phyloP scores from a whole-genome alignment of 1,140 invertebrate genomes.

The Plutomurus gul region DNA sequence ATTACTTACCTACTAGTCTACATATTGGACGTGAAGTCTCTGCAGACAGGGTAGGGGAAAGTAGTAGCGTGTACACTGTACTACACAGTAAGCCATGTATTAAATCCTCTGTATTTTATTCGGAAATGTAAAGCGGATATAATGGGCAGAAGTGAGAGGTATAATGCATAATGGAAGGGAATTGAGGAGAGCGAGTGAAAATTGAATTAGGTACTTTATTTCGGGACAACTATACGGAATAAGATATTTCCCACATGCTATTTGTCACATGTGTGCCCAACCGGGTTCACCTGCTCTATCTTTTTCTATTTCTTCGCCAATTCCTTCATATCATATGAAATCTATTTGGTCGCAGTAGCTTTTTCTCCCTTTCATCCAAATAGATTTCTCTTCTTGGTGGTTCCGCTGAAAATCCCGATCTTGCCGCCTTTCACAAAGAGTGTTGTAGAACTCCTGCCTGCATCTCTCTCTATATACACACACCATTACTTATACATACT shows the following conservation, averaged over 20 bases:
- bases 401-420: neutral
- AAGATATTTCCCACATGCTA: conserved; percentile 41
- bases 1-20: neutral
- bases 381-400: neutral
- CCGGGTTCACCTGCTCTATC: conserved; percentile 4
- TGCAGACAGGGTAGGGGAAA: neutral
- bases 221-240: neutral
- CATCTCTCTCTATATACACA: too few relatives aligned
- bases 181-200: conserved; percentile 4
- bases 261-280: conserved; percentile 25
- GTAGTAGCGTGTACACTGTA: too few relatives aligned
- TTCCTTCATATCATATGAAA: neutral
- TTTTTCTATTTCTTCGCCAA: neutral
- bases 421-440: too few relatives aligned
- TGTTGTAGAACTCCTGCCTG: too few relatives aligned
- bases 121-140: neutral
- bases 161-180: conserved; percentile 24
- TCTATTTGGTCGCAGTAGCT: neutral
- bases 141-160: conserved; percentile 1
- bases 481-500: neutral
- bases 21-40: too few relatives aligned
- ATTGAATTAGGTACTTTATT: conserved; percentile 39
- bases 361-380: neutral
- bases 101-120: neutral
- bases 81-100: too few relatives aligned